phyloP scores from a whole-genome alignment of 2,113 vertebrate species.

The Manacus vitellinus region DNA sequence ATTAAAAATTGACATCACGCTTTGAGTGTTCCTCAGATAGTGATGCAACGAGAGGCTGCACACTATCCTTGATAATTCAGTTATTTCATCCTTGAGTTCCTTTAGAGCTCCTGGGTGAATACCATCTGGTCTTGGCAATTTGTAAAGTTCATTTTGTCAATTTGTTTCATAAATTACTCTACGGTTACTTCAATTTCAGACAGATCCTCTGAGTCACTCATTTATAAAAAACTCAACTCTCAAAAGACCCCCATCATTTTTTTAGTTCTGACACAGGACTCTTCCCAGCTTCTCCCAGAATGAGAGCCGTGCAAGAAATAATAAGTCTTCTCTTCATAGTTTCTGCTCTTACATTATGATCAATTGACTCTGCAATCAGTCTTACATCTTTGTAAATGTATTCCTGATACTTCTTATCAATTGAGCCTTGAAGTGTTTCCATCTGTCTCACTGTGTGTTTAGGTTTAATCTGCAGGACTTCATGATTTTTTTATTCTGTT shows the following conservation, averaged over 20 bases:
- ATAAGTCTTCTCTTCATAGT: neutral
- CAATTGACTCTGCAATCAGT: neutral
- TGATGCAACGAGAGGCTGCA: neutral
- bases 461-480: neutral
- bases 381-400: neutral
- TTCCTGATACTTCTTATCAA: neutral
- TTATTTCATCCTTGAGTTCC: constrained; percentile 39
- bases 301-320: neutral
- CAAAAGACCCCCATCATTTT: neutral
- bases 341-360: neutral
- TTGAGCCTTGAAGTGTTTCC: neutral
- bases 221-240: neutral
- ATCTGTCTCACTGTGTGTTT: neutral
- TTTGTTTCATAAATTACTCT: constrained; percentile 20
- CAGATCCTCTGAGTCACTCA: neutral
- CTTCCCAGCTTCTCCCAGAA: neutral
- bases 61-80: neutral
- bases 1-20: neutral
- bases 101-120: constrained; percentile 34
- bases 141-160: constrained; percentile 15
- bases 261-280: neutral
- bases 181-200: neutral
- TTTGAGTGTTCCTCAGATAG: neutral
- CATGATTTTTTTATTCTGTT: neutral
- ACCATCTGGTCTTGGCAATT: constrained; percentile 43